Base-by-base conservation (phyloP, 2,797 vertebrate genomes). In the Cetoscarus ocellatus region DNA sequence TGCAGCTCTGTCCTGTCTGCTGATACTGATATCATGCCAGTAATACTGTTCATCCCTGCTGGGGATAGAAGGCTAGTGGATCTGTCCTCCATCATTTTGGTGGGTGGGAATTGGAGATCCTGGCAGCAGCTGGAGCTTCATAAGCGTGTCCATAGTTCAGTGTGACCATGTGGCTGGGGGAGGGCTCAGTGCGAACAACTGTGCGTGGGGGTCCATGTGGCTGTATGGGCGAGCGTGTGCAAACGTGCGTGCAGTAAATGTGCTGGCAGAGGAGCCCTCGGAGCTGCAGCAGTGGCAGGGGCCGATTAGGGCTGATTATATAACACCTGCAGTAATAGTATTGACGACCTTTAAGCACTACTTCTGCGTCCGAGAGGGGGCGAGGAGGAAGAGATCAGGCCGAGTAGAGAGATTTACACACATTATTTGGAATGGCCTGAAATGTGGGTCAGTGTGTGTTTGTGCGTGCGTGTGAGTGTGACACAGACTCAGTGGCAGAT, bases 241-340 rank as follows among this genome's bases (percentile, higher is more conserved):
- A 84, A 57, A 61, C 1, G 7, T 73, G 75, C 39, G 34, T 80
- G 60, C 72, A 18, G 34, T 80, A 60, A 72, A 18, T 75, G 61
- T 50, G 44, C 69, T 57, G 71, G 65, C 50, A 38, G 50, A 27
- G 18, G 67, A 65, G 54, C 36, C 65, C 35, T 71, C 35, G 42
- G 50, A 60, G 64, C 57, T 11, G 43, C 64, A 63, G 70, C 68
- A 44, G 52, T 58, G 57, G 62, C 72, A 64, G 67, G 44, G 70
- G 67, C 59, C 83, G 88, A 88, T 84, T 85, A 84, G 61, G 40
- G 63, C 18, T 75, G 65, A 83, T 91, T 87, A 88, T 81, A 58
- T 86, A 86, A 88, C 72, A 88, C 70, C 75, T 81, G 27, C 48
- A 42, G 75, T 69, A 64, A 77, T 65, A 69, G 68, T 65, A 14